Conservation (phyloP, 1,140 invertebrate genomes). For the Adelges cooleyi region DNA sequence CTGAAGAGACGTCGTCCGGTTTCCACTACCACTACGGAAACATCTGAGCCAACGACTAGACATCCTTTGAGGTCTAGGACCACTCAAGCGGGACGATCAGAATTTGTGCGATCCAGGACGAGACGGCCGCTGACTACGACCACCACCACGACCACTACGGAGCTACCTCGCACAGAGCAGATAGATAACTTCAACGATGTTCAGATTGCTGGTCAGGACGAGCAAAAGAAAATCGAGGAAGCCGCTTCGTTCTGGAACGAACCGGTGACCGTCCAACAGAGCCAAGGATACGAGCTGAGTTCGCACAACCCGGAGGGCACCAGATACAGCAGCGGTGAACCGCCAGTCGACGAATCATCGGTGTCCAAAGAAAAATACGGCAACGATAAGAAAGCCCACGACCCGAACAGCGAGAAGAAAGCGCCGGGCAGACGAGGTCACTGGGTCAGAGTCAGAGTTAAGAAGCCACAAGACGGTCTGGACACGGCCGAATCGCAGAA, state of each 20-base stretch:
- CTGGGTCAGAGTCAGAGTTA: constrained; percentile 47
- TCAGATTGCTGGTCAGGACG: not conserved
- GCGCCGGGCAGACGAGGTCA: constrained; percentile 43
- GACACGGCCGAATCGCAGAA: constrained; percentile 57
- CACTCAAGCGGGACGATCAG: constrained; percentile 15
- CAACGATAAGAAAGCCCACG: not conserved
- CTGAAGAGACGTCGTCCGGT: constrained; percentile 24
- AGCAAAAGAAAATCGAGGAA: constrained; percentile 14
- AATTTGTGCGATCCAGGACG: constrained; percentile 31
- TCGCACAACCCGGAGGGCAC: constrained; percentile 45
- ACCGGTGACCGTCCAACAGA: constrained; percentile 34
- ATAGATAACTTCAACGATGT: constrained; percentile 2
- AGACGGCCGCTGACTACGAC: constrained; percentile 31
- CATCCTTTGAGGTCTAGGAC: constrained; percentile 12
- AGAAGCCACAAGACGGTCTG: constrained; percentile 46
- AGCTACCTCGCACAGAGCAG: not conserved
- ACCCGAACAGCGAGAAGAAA: constrained; percentile 4
- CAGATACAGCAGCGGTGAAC: constrained; percentile 43
- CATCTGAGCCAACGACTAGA: constrained; percentile 12
- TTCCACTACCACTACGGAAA: constrained; percentile 28
- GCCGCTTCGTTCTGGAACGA: constrained; percentile 33
- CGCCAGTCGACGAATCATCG: constrained; percentile 25
- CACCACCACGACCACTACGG: constrained; percentile 28
- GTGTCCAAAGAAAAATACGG: not conserved
- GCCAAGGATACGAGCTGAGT: constrained; percentile 33